Base-by-base conservation (phyloP, 1,140 invertebrate genomes). In the Heliconius congener region DNA sequence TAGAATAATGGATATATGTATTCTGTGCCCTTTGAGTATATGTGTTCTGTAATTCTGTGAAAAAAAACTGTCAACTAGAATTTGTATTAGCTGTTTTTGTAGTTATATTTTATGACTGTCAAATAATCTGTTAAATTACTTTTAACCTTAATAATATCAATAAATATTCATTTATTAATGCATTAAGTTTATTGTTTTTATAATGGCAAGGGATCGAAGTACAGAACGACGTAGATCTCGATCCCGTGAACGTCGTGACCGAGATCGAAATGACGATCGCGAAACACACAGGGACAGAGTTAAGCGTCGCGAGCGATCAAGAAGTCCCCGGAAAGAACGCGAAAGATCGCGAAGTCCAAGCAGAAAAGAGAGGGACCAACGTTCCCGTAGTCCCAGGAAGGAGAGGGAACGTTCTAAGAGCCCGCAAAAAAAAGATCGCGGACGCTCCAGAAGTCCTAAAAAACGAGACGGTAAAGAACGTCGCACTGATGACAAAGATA, bases 241-340 rank as follows among this genome's bases (percentile, higher is more conserved):
- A 27, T 94, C 93, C 11, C 86, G 91, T 74, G 91, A 94, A 75
- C 85, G 91, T 52, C 87, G 89, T 16, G 91, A 93, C 8, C 83
- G 90, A 79, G 91, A 94, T 76, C 90, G 93, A 6, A 81, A 93
- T 74, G 93, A 94, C 70, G 93, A 94, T 27, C 88, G 93, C 1
- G 93, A 94, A 8, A 83, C 82, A 16, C 85, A 93, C 79, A 89
- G 90, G 50, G 93, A 94, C 39, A 94, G 93, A 85, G 55, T 70
- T 23, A 94, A 93, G 76, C 87, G 91, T n/a, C 85, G 90, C 52
- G 90, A 91, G 57, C 81, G 90, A 55, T 90, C 90, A 19, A 85
- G 85, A 74, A 93, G 90, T 57, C 91, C 91, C 16, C 83, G 89
- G 52, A 92, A 91, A 78, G 89, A 91, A 27, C 82, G 86, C 9